Evolutionary conservation across 2,113 vertebrate species (phyloP).

Genomic region (Aphyosemion australe): DNA sequence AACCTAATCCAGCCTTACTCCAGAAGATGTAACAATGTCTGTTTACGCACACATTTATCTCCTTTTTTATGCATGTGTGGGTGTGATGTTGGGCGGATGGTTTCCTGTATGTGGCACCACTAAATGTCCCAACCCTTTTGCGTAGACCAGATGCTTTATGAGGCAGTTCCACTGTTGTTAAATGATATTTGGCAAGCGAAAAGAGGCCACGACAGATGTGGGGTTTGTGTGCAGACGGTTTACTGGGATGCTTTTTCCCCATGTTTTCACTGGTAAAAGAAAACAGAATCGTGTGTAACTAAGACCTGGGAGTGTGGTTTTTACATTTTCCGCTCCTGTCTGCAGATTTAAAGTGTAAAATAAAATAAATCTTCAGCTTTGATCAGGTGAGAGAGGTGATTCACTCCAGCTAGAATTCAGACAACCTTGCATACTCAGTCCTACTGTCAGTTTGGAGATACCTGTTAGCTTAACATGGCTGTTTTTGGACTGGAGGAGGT

Average conservation of each 20-base stretch:
- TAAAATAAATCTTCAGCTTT: background rate
- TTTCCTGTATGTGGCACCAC: slow-evolving; percentile 13
- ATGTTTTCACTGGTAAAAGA: slow-evolving; percentile 6
- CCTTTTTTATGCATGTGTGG: background rate
- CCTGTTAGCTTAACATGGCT: no score
- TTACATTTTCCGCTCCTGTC: background rate
- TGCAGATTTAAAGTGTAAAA: background rate
- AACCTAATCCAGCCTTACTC: background rate
- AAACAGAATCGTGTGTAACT: background rate
- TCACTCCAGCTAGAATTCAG: background rate
- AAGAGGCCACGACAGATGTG: slow-evolving; percentile 54
- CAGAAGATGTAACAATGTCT: background rate
- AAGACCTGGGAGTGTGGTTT: background rate
- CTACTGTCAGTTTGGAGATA: no score
- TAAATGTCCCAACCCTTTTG: slow-evolving; percentile 28
- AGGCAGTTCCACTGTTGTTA: slow-evolving; percentile 57
- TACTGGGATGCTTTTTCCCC: slow-evolving; percentile 4
- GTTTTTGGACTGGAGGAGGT: no score
- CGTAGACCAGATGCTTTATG: slow-evolving; percentile 56
- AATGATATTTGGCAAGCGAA: slow-evolving; percentile 61
- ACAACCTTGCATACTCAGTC: no score
- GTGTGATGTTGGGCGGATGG: slow-evolving; percentile 20
- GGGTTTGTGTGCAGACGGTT: slow-evolving; percentile 53
- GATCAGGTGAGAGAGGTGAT: background rate
- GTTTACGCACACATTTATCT: slow-evolving; percentile 1